A percentile compares a stretch with the other conserved stretches of the same genome.
These are phyloP conservation scores for Gonatopus flavifemur DNA, from an alignment of 1,140 invertebrate genomes.

Conservation along the genomic window DNA sequence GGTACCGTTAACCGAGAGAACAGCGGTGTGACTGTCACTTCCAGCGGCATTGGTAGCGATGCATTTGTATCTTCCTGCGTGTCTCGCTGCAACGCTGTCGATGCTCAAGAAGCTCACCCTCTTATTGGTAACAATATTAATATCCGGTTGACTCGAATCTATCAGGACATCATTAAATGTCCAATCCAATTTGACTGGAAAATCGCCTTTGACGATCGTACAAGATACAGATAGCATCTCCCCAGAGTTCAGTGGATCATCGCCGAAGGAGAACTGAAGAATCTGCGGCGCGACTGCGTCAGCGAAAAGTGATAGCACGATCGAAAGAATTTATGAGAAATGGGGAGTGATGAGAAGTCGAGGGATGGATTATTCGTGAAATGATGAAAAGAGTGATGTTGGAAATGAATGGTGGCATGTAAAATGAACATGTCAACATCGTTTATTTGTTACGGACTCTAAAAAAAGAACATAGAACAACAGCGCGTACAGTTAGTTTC, in stretches of 20 bases:
- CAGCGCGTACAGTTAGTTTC: too few relatives aligned
- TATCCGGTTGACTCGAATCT: constrained; percentile 46
- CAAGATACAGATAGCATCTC: constrained; percentile 74
- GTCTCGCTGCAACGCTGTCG: constrained; percentile 63
- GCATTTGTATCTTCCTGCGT: constrained; percentile 71
- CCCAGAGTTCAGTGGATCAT: constrained; percentile 71
- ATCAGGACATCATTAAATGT: constrained; percentile 64
- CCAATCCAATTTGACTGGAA: constrained; percentile 71
- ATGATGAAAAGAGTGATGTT: too few relatives aligned
- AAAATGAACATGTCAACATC: too few relatives aligned
- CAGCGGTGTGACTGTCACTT: constrained; percentile 62
- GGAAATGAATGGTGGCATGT: too few relatives aligned
- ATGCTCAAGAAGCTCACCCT: constrained; percentile 64
- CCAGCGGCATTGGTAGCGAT: constrained; percentile 69
- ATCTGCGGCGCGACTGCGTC: constrained; percentile 59
- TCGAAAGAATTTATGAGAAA: constrained; percentile 11
- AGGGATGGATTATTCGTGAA: neutral
- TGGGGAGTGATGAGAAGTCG: constrained; percentile 2
- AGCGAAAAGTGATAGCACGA: constrained; percentile 18
- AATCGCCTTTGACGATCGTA: constrained; percentile 73
- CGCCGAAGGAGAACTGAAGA: constrained; percentile 69
- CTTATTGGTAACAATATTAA: constrained; percentile 62
- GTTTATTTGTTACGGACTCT: too few relatives aligned
- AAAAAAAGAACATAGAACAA: too few relatives aligned
- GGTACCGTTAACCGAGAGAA: constrained; percentile 70